Percentiles rank a stretch among this genome's conserved stretches.
phyloP scores from a whole-genome alignment of 1,140 invertebrate species.

The Diprion similis region DNA sequence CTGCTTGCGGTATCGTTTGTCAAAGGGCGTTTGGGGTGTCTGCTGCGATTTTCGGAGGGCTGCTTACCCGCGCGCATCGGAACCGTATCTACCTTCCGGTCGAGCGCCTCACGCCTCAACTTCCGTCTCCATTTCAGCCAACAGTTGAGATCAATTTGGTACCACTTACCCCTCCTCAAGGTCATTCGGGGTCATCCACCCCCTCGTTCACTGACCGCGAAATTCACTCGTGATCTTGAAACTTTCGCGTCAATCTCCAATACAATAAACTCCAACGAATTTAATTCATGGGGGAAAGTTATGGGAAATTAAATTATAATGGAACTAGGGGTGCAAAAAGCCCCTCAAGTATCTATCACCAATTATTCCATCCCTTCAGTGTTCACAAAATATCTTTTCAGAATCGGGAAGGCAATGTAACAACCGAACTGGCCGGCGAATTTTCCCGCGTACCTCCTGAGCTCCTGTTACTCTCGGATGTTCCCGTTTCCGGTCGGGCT shows the following conservation, averaged over 20 bases:
- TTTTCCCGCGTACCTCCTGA: neutral
- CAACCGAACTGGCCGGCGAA: neutral
- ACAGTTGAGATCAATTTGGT: neutral
- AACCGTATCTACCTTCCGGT: neutral
- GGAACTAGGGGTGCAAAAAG: too few species aligned
- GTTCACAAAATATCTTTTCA: neutral
- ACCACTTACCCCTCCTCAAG: neutral
- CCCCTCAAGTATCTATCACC: too few species aligned
- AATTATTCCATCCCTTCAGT: neutral
- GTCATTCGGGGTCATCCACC: neutral
- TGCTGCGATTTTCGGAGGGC: neutral
- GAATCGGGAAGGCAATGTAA: too few species aligned
- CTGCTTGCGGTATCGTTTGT: neutral
- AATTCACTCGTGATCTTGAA: too few species aligned
- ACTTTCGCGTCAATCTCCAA: too few species aligned
- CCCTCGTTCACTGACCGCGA: too few species aligned
- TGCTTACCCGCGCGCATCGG: neutral
- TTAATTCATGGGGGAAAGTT: too few species aligned
- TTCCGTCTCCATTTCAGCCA: neutral
- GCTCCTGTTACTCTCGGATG: slow-evolving; percentile 4
- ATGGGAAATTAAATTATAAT: too few species aligned
- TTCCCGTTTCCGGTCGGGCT: neutral
- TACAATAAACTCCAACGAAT: too few species aligned
- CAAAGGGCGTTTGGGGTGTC: neutral
- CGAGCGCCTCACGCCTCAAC: neutral